Base-by-base conservation (phyloP, 2,113 vertebrate species). In the Hippocampus barbouri region DNA sequence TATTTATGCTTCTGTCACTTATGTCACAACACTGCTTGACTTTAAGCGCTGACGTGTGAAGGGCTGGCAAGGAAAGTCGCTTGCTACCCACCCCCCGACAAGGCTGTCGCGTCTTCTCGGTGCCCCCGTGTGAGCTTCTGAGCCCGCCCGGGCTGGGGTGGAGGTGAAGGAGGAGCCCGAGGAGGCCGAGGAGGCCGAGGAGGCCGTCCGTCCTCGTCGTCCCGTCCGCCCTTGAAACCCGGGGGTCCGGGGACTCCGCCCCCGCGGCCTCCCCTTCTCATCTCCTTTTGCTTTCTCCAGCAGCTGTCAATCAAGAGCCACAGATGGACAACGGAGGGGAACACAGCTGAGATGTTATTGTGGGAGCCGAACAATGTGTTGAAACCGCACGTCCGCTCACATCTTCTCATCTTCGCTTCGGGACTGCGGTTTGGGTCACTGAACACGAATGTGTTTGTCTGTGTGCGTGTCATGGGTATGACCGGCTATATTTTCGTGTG, bases 261-360 rank as follows among this genome's bases (percentile, higher is more conserved):
- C 86, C 85, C 77, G 79, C 80, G 40, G 77, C 72, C 69, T 82
- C 70, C 68, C 68, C 66, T 71, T 81, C 86, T 84, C 89, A 88
- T 90, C 64, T 80, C 76, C 30, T 66, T 71, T 74, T 59, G 10
- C 79, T 66, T 72, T 84, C 79, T 78, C 79, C 77, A 85, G 80
- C 77, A 85, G 77, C 85, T 90, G 91, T 90, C 89, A 89, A 84
- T 91, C 91, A 91, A 83, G 86, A 69, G 70, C 60, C 75, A 87
- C 86, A 91, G 90, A 92, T 92, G 90, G 88, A 86, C 71, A 85
- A 77, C 86, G 75, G 66, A 66, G 74, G 72, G 66, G 68, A 60
- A 69, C 49, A 69, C 72, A 67, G n/a, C 10, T 2, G 51, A 57
- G 60, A 75, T 61, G 70, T 23, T 53, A 56, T 45, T 40, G 53